phyloP scores from a whole-genome alignment of 2,888 invertebrate genomes.

The Pecten maximus region DNA sequence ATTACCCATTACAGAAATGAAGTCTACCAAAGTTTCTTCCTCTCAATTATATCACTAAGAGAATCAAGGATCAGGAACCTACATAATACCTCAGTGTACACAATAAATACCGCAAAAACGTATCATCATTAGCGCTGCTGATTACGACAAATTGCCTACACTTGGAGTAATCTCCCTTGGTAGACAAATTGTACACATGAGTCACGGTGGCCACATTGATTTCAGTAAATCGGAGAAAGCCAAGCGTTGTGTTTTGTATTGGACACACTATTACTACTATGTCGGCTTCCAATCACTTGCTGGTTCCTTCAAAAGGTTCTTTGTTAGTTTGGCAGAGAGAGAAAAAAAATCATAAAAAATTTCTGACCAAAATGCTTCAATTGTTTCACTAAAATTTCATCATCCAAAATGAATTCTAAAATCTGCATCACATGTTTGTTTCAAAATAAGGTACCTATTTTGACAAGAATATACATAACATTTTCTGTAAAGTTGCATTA shows the following conservation, averaged over 20 bases:
- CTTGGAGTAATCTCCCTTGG: constrained; percentile 26
- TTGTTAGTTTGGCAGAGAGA: neutral
- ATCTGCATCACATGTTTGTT: neutral
- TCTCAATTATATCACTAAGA: too few relatives aligned
- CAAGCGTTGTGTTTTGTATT: neutral
- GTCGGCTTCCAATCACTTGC: neutral
- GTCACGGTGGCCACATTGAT: constrained; percentile 15
- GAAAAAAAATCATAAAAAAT: neutral
- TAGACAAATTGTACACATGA: constrained; percentile 16
- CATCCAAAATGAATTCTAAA: neutral
- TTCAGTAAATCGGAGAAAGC: neutral
- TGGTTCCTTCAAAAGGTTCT: neutral
- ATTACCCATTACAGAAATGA: too few relatives aligned
- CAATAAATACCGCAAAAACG: neutral
- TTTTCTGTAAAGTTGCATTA: neutral
- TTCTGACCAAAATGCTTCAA: neutral
- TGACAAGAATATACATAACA: neutral
- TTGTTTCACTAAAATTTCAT: neutral
- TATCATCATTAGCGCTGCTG: neutral
- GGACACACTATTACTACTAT: neutral
- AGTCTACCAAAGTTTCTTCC: too few relatives aligned
- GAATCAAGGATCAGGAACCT: too few relatives aligned
- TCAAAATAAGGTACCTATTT: neutral
- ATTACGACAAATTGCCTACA: neutral
- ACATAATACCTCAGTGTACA: neutral